Evolutionary conservation across 2,113 vertebrate species (phyloP).

Genomic region (Falco punctatus): DNA sequence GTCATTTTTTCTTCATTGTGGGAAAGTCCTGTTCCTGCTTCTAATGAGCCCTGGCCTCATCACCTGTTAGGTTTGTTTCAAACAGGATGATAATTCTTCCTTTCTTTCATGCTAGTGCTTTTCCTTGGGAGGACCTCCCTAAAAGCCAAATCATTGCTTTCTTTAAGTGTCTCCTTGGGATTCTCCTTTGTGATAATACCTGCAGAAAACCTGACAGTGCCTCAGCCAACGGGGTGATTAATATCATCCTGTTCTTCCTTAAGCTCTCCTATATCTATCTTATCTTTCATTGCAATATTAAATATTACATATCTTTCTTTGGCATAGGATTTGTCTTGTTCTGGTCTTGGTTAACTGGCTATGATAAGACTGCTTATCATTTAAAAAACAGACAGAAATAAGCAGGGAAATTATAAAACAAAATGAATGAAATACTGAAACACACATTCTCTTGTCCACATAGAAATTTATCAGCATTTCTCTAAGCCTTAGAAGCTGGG

Average conservation of each 20-base stretch:
- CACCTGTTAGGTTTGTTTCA: background rate
- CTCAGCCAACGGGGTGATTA: background rate
- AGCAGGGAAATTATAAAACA: background rate
- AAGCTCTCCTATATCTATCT: background rate
- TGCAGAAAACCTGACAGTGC: background rate
- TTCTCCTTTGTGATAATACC: background rate
- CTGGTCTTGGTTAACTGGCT: background rate
- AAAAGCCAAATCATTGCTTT: background rate
- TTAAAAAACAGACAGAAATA: background rate
- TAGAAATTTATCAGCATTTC: background rate
- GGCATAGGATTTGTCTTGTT: background rate
- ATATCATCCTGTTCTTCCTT: background rate
- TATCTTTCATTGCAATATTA: background rate
- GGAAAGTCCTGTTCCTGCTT: background rate
- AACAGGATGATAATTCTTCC: background rate
- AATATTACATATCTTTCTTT: background rate
- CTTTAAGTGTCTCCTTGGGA: background rate
- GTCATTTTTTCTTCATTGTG: background rate
- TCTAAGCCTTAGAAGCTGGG: background rate
- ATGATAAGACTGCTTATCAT: background rate
- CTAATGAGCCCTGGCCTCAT: background rate
- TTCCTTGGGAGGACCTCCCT: background rate
- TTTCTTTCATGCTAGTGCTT: background rate
- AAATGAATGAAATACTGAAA: background rate
- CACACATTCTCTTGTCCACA: background rate